Evolutionary conservation across 2,888 invertebrate species (phyloP).

Genomic region (Matsumyia berberina): DNA sequence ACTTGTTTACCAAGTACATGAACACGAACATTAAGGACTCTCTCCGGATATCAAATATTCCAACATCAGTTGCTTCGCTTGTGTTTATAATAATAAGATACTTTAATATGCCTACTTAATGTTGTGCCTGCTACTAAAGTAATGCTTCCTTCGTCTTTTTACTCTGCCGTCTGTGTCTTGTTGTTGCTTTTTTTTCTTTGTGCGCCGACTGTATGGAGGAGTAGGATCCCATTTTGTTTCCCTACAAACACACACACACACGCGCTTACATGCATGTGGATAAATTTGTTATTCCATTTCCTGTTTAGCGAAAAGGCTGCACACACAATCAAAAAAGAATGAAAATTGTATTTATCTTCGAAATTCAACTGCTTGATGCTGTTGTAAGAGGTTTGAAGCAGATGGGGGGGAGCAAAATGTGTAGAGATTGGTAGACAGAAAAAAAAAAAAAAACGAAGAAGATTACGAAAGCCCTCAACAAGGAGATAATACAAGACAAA

Average conservation of each 20-base stretch:
- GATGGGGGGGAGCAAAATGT: not conserved
- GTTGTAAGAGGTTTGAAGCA: slow-evolving; percentile 35
- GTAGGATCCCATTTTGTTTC: slow-evolving; percentile 4
- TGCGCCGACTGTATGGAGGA: not conserved
- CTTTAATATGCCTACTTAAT: slow-evolving; percentile 76
- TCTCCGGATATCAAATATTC: slow-evolving; percentile 68
- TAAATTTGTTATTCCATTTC: slow-evolving; percentile 63
- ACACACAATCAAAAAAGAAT: slow-evolving; percentile 46
- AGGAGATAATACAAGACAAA: slow-evolving; percentile 47
- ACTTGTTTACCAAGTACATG: slow-evolving; percentile 39
- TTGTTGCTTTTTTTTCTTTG: too few relatives aligned
- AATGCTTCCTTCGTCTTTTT: slow-evolving; percentile 22
- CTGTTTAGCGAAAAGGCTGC: slow-evolving; percentile 44
- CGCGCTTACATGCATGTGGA: slow-evolving; percentile 10
- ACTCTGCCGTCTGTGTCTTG: too few relatives aligned
- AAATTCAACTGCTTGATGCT: slow-evolving; percentile 56
- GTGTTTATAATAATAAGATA: slow-evolving; percentile 75
- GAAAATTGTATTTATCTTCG: slow-evolving; percentile 67
- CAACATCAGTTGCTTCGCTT: slow-evolving; percentile 26
- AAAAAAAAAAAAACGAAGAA: slow-evolving; percentile 25
- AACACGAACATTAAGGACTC: slow-evolving; percentile 67
- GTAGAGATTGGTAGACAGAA: not conserved
- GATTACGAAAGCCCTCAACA: slow-evolving; percentile 32
- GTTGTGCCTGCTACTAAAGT: slow-evolving; percentile 43
- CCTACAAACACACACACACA: slow-evolving; percentile 1